Evolutionary conservation across 2,113 vertebrate genomes (phyloP), one percentile per base, ranked within the genome.

Genomic region (Perognathus longimembris): DNA sequence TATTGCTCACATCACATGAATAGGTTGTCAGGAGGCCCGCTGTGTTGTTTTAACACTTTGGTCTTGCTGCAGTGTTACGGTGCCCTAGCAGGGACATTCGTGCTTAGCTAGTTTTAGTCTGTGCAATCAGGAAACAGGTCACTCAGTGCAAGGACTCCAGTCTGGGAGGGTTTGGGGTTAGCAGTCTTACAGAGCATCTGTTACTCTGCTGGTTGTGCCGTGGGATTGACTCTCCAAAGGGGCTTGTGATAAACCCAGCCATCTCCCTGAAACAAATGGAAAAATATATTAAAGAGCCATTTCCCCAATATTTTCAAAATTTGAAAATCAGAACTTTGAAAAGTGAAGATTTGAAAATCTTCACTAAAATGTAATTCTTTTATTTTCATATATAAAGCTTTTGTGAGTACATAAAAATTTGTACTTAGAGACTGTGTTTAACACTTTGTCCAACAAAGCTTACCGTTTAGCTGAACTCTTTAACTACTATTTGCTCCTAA

Each of bases 201-300:
- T 98, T 97, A 95, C 20, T 97, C 97, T 97, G 97, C 91, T 96
- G 98, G 97, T 83, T 97, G 98, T 96, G 97, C 42, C 1, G 95
- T 79, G 97, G 97, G 96, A 96, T 93, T n/a, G 96, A 89, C 88
- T 98, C 99, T 99, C 99, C 99, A 99, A 67, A 99, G 98, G 9
- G 99, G 98, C 96, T 99, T 99, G 95, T 99, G 97, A 97, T 99
- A 99, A 92, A 99, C 92, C 99, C 99, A 99, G 96, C 98, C 98
- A 80, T 99, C 99, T 71, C 99, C 99, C 99, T 99, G 98, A 34
- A 97, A 98, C 12, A 86, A 97, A 75, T 1, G 95, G 64, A 97
- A 90, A 97, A 94, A 66, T 86, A 63, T 71, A 77, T 90, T 85
- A 91, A 75, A 92, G 50, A 80, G 61, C 5, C 15, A 85, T 45